These are phyloP conservation scores for Asarcornis scutulata DNA, from an alignment of 2,113 vertebrate genomes.

Conservation along the genomic window DNA sequence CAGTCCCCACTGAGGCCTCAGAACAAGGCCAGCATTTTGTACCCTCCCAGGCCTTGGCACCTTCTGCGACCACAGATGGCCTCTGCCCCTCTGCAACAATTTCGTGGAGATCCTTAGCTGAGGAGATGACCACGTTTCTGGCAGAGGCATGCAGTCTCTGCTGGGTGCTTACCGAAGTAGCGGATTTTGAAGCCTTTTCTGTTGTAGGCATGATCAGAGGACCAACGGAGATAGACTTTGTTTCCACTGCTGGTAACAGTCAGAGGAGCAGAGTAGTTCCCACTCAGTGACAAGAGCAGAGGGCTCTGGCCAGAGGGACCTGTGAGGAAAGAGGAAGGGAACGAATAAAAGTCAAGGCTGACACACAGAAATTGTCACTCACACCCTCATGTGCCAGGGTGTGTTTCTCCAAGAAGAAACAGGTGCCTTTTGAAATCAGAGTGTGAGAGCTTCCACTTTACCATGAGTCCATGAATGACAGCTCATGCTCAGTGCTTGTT, in stretches of 20 bases:
- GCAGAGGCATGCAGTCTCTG: neutral
- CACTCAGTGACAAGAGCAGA: slow-evolving; percentile 91
- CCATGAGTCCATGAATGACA: accelerated
- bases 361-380: accelerated
- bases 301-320: slow-evolving; percentile 94
- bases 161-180: slow-evolving; percentile 86
- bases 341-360: neutral
- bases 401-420: neutral
- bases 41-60: neutral
- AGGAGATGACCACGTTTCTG: neutral
- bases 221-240: slow-evolving; percentile 95
- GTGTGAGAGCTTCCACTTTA: neutral
- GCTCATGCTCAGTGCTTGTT: neutral
- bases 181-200: slow-evolving; percentile 97
- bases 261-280: slow-evolving; percentile 93
- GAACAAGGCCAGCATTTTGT: accelerated
- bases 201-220: slow-evolving; percentile 93
- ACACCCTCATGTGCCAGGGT: accelerated
- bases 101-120: neutral
- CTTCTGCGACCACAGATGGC: neutral
- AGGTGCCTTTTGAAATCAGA: accelerated
- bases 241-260: slow-evolving; percentile 90
- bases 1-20: neutral
- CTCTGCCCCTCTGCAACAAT: neutral
- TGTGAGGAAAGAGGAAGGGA: neutral